These are phyloP conservation scores for Alexandromys fortis DNA, from an alignment of 2,113 vertebrate species.

Conservation along the genomic window DNA sequence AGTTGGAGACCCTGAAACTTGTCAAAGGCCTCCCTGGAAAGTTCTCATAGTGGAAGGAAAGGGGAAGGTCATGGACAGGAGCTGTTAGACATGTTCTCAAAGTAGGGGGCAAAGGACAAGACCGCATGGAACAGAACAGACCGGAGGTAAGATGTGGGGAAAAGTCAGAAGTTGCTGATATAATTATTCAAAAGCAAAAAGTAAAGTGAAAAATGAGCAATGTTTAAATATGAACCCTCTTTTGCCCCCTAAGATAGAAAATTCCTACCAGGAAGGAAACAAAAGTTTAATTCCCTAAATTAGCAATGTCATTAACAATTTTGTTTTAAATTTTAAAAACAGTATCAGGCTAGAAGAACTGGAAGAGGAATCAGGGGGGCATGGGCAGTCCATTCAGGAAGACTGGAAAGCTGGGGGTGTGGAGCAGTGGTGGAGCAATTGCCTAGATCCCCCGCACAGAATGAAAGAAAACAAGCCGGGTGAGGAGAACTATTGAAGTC, in stretches of 20 bases:
- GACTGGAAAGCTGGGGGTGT: background rate
- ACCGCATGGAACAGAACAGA: background rate
- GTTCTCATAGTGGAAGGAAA: background rate
- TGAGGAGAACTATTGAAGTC: background rate
- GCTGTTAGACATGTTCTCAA: background rate
- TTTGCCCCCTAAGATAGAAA: background rate
- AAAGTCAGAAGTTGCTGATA: background rate
- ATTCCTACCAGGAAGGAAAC: background rate
- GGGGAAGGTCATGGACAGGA: background rate
- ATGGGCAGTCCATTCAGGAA: background rate
- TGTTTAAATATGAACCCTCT: background rate
- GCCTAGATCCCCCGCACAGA: background rate
- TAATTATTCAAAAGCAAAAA: background rate
- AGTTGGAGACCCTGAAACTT: slow-evolving; percentile 34
- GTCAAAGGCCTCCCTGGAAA: slow-evolving; percentile 8
- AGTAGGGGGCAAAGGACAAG: background rate
- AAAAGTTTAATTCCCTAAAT: slow-evolving; percentile 47
- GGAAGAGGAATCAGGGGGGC: too few relatives aligned
- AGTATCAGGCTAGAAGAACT: background rate
- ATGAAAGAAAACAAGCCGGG: background rate
- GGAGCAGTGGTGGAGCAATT: background rate
- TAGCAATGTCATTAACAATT: slow-evolving; percentile 11
- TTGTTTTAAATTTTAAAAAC: background rate
- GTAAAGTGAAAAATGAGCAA: background rate
- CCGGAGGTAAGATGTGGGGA: background rate